These are phyloP conservation scores for Panthera leo DNA, from an alignment of 2,113 vertebrate species.

Conservation along the genomic window DNA sequence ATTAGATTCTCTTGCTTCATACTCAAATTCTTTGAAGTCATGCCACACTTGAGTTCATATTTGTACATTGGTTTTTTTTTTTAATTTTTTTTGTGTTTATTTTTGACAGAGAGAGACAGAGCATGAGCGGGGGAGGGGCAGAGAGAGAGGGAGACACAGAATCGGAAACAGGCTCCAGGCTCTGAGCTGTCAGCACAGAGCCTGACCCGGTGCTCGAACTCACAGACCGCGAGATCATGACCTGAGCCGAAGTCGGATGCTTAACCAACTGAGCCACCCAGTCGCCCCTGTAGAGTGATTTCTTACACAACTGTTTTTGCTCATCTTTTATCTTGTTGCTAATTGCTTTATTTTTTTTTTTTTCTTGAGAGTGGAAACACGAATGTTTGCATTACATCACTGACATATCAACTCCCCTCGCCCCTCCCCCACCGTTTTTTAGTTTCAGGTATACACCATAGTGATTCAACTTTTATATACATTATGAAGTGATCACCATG, in stretches of 20 bases:
- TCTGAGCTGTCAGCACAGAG: no score
- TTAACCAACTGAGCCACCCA: no score
- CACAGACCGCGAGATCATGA: no score
- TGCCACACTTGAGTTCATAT: background rate
- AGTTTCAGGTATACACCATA: background rate
- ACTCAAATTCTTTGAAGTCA: background rate
- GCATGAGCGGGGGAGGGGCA: no score
- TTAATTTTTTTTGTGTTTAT: no score
- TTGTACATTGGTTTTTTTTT: background rate
- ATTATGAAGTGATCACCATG: background rate
- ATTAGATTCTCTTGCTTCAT: background rate
- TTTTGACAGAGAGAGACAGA: no score
- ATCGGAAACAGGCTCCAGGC: no score
- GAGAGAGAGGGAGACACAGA: no score
- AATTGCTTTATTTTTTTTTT: conserved; percentile 33
- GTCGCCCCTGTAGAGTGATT: background rate
- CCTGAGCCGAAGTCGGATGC: no score
- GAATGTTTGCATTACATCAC: background rate
- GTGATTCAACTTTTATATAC: background rate
- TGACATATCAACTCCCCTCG: background rate
- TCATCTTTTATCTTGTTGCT: background rate
- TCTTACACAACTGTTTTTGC: background rate
- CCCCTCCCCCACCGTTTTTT: background rate
- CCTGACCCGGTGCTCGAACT: no score
- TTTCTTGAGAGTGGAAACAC: conserved; percentile 1